Conservation (phyloP, 2,797 vertebrate genomes). For the Acanthurus tractus region DNA sequence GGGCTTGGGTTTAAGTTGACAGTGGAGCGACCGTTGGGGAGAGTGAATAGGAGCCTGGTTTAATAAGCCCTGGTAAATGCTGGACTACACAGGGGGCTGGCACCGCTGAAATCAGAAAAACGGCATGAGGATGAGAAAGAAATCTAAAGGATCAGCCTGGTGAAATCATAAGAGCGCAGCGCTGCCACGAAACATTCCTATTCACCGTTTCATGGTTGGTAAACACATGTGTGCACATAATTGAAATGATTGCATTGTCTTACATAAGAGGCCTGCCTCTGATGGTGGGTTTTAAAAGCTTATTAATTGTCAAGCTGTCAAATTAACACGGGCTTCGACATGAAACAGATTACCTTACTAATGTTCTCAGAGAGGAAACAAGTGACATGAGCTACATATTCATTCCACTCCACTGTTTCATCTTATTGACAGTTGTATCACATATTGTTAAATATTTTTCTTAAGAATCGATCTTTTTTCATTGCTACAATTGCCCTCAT, state of each 20-base stretch:
- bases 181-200: constrained; percentile 32
- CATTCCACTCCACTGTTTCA: constrained; percentile 47
- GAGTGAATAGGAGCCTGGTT: constrained; percentile 79
- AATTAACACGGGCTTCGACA: constrained; percentile 67
- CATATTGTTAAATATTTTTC: constrained; percentile 51
- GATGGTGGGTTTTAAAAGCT: constrained; percentile 50
- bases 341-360: constrained; percentile 69
- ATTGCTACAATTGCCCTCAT: constrained; percentile 60
- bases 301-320: constrained; percentile 70
- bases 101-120: constrained; percentile 73
- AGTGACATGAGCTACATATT: constrained; percentile 51
- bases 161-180: constrained; percentile 57
- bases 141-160: constrained; percentile 61
- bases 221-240: constrained; percentile 41
- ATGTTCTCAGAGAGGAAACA: constrained; percentile 55
- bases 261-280: constrained; percentile 52
- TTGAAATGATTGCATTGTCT: constrained; percentile 61
- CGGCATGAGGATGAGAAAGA: constrained; percentile 74
- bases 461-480: constrained; percentile 59
- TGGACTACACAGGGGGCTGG: constrained; percentile 82
- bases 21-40: constrained; percentile 72
- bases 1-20: constrained; percentile 77
- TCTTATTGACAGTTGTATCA: constrained; percentile 64
- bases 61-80: constrained; percentile 81
- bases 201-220: constrained; percentile 46